Conservation (phyloP, 2,113 vertebrate species). For the Malurus elegans region DNA sequence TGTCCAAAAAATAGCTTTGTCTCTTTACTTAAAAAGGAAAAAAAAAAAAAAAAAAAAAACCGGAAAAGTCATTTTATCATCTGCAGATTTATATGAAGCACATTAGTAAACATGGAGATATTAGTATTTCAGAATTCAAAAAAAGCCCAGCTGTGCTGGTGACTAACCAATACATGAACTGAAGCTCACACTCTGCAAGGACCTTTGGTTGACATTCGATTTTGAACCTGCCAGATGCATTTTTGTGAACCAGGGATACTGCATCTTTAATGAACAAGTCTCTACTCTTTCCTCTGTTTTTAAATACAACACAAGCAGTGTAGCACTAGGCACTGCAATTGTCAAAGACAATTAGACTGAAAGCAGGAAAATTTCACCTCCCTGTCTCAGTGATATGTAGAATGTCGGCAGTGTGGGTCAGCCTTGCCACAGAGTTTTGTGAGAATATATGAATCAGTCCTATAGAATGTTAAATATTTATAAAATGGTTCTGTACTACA, state of each 20-base stretch:
- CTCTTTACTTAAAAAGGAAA: conserved; percentile 46
- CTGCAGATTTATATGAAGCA: conserved; percentile 69
- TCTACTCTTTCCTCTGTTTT: conserved; percentile 81
- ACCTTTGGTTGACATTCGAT: conserved; percentile 85
- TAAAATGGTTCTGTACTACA: conserved; percentile 81
- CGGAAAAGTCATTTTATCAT: conserved; percentile 59
- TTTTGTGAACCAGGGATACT: conserved; percentile 81
- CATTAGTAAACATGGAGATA: conserved; percentile 71
- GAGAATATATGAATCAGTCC: conserved; percentile 83
- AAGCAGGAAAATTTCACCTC: conserved; percentile 82
- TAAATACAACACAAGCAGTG: conserved; percentile 83
- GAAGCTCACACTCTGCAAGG: conserved; percentile 77
- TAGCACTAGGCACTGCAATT: conserved; percentile 80
- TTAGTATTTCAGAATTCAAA: conserved; percentile 72
- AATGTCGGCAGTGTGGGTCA: conserved; percentile 83
- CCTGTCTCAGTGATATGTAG: conserved; percentile 82
- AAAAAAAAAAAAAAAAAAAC: conserved; percentile 21
- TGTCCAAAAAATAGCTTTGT: conserved; percentile 55
- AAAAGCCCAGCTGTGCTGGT: conserved; percentile 71
- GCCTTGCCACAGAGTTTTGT: conserved; percentile 81
- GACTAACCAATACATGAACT: conserved; percentile 78
- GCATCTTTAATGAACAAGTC: conserved; percentile 86
- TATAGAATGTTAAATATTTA: conserved; percentile 84
- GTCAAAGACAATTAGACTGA: conserved; percentile 85
- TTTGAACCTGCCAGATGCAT: conserved; percentile 85